Conservation (phyloP, 2,797 vertebrate species). For the Lepilemur septentrionalis region DNA sequence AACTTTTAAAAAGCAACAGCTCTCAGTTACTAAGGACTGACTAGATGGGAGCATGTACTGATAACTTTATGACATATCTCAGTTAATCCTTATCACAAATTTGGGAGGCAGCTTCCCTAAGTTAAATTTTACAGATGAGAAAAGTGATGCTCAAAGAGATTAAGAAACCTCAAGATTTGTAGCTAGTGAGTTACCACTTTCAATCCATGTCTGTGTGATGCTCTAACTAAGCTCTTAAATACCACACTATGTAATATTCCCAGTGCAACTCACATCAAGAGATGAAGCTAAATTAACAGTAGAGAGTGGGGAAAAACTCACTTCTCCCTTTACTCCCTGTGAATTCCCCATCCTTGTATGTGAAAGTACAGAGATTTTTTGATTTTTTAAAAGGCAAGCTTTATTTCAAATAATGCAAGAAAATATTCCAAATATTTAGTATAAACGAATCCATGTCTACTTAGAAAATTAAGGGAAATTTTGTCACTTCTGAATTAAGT, state of each 20-base stretch:
- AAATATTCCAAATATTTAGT: neutral
- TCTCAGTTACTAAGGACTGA: neutral
- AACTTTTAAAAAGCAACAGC: neutral
- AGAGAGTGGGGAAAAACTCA: neutral
- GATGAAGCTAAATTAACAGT: neutral
- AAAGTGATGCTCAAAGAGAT: neutral
- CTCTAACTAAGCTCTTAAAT: neutral
- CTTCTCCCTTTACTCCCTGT: neutral
- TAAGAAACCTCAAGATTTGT: neutral
- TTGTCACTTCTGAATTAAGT: neutral
- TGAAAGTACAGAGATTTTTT: neutral
- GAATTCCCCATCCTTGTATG: neutral
- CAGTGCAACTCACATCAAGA: neutral
- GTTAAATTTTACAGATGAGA: neutral
- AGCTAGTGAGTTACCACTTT: neutral
- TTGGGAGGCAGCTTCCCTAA: neutral
- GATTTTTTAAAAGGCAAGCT: neutral
- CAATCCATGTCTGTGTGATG: neutral
- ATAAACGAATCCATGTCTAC: neutral
- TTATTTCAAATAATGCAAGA: neutral
- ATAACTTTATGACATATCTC: neutral
- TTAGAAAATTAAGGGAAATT: neutral
- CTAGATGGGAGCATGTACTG: neutral
- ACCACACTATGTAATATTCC: neutral
- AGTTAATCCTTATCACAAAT: neutral